Evolutionary conservation across 2,888 invertebrate species (phyloP).

Genomic region (Melanostoma mellinum): DNA sequence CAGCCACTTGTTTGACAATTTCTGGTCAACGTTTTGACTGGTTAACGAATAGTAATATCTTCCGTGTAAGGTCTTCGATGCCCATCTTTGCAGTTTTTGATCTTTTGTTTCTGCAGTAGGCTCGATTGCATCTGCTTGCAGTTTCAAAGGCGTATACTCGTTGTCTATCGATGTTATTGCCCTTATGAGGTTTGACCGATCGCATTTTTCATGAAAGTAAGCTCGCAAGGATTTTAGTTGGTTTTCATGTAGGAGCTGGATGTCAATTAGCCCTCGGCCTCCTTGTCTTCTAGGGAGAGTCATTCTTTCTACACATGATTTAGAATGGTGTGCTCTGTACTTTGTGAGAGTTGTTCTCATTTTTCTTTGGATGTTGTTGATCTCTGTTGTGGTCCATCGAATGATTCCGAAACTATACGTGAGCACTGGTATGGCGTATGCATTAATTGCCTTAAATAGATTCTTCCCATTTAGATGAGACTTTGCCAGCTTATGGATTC

Average conservation of each 20-base stretch:
- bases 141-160: neutral
- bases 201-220: neutral
- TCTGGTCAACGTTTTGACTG: constrained; percentile 7
- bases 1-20: constrained; percentile 15
- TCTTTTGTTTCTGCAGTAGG: neutral
- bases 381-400: constrained; percentile 9
- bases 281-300: constrained; percentile 4
- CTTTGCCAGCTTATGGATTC: constrained; percentile 2
- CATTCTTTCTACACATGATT: constrained; percentile 6
- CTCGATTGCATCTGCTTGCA: neutral
- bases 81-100: constrained; percentile 3
- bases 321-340: constrained; percentile 11
- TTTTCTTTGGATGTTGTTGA: neutral
- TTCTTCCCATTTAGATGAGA: neutral
- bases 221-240: neutral
- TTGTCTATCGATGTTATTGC: neutral
- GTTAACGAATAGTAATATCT: constrained; percentile 3
- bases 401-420: constrained; percentile 14
- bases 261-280: neutral
- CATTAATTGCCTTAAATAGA: neutral
- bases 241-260: constrained; percentile 1
- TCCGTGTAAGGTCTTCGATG: constrained; percentile 4
- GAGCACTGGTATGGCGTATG: constrained; percentile 10
- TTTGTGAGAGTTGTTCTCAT: constrained; percentile 23
- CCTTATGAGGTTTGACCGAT: neutral